A percentile compares a stretch with the other conserved stretches of the same genome.
Conservation (phyloP, 2,888 invertebrate genomes). For the Steinernema carpocapsae region DNA sequence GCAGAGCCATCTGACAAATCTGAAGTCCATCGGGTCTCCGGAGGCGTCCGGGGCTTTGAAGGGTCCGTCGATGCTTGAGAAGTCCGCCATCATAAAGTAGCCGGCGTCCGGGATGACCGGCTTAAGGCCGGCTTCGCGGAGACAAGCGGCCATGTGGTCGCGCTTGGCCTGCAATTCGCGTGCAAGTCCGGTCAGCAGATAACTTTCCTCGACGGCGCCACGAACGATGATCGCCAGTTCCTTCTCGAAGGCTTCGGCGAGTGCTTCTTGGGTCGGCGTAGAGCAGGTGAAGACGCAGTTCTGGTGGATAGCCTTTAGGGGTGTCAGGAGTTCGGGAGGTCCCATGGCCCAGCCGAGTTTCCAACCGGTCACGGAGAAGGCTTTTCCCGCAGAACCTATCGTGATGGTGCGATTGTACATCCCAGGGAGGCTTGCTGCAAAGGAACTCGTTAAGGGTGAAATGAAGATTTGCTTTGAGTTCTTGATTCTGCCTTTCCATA, state of each 20-base stretch:
- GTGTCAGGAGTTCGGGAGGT: conserved; percentile 80
- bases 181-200: conserved; percentile 80
- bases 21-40: conserved; percentile 77
- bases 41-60: conserved; percentile 53
- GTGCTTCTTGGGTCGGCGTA: conserved; percentile 77
- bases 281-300: conserved; percentile 87
- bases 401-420: conserved; percentile 99
- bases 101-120: conserved; percentile 92
- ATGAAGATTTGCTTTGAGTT: background rate
- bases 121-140: conserved; percentile 80
- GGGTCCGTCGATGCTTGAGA: conserved; percentile 73
- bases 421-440: conserved; percentile 81
- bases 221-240: conserved; percentile 75
- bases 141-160: conserved; percentile 79
- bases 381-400: conserved; percentile 95
- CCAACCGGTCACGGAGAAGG: conserved; percentile 84
- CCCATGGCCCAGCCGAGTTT: conserved; percentile 93
- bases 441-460: background rate
- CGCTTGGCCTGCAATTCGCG: conserved; percentile 80
- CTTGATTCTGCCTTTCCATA: background rate
- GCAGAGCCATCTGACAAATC: conserved; percentile 93
- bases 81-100: conserved; percentile 95
- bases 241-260: conserved; percentile 85
- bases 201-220: conserved; percentile 69
- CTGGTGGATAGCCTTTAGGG: conserved; percentile 86